A percentile compares a stretch with the other conserved stretches of the same genome.
These are phyloP conservation scores for Aleadryas rufinucha DNA, from an alignment of 2,113 vertebrate genomes.

Conservation along the genomic window DNA sequence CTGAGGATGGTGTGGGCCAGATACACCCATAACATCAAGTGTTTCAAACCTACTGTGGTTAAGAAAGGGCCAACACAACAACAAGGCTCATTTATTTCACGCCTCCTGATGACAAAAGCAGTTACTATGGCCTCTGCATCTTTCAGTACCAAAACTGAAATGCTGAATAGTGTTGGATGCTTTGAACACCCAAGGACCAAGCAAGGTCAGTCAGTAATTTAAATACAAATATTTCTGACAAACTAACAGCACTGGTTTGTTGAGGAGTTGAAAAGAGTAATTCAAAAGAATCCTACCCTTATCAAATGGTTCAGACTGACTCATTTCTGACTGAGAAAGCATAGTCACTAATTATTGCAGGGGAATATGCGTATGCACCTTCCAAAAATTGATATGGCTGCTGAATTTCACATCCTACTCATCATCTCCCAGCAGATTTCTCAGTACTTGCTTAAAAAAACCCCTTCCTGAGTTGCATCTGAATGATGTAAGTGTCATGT, in stretches of 20 bases:
- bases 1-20: background rate
- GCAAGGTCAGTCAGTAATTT: background rate
- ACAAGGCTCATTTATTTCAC: background rate
- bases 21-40: accelerated
- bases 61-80: background rate
- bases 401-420: conserved; percentile 50
- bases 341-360: conserved; percentile 9
- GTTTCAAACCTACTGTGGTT: background rate
- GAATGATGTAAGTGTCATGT: conserved; percentile 18
- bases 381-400: conserved; percentile 29
- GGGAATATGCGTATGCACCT: background rate
- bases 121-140: background rate
- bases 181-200: background rate
- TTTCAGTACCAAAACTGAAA: background rate
- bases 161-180: background rate
- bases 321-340: conserved; percentile 43
- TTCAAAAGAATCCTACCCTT: background rate
- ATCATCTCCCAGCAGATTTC: conserved; percentile 23
- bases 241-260: background rate
- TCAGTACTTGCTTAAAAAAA: background rate
- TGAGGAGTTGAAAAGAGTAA: background rate
- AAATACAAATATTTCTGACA: background rate
- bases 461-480: background rate
- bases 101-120: background rate
- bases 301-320: background rate